Percentiles rank a stretch among this genome's conserved stretches.
Conservation (phyloP, 2,888 invertebrate genomes). For the Tromatobia lineatoria region DNA sequence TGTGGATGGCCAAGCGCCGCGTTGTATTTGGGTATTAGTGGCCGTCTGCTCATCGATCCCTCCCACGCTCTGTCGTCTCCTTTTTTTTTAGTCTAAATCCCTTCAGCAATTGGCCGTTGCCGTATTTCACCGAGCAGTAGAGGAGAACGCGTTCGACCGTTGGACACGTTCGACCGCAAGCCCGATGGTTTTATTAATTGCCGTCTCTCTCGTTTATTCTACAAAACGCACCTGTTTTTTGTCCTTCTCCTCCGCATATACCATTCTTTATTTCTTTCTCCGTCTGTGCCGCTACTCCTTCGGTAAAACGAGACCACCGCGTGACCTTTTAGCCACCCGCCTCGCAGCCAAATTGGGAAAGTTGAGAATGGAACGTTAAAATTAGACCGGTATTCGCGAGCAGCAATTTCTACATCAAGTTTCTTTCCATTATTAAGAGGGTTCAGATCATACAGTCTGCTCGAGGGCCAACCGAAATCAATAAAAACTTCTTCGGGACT, state of each 20-base stretch:
- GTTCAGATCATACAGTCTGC: background rate
- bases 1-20: no score
- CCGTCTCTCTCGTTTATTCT: constrained; percentile 62
- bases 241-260: constrained; percentile 30
- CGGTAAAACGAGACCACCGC: constrained; percentile 31
- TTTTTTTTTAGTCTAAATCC: constrained; percentile 30
- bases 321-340: constrained; percentile 31
- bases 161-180: constrained; percentile 60
- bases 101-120: constrained; percentile 53
- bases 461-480: background rate
- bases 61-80: background rate
- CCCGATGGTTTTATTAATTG: constrained; percentile 66
- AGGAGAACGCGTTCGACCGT: constrained; percentile 39
- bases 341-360: constrained; percentile 53
- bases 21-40: background rate
- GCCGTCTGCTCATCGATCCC: constrained; percentile 36
- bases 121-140: constrained; percentile 57
- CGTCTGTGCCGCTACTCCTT: constrained; percentile 7
- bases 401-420: background rate
- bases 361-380: constrained; percentile 39
- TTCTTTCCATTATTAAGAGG: background rate
- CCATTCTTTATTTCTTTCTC: constrained; percentile 32
- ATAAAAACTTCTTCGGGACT: background rate
- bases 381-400: background rate
- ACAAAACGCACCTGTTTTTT: constrained; percentile 50